Base-by-base conservation (phyloP, 2,113 vertebrate genomes). In the Trinectes maculatus region DNA sequence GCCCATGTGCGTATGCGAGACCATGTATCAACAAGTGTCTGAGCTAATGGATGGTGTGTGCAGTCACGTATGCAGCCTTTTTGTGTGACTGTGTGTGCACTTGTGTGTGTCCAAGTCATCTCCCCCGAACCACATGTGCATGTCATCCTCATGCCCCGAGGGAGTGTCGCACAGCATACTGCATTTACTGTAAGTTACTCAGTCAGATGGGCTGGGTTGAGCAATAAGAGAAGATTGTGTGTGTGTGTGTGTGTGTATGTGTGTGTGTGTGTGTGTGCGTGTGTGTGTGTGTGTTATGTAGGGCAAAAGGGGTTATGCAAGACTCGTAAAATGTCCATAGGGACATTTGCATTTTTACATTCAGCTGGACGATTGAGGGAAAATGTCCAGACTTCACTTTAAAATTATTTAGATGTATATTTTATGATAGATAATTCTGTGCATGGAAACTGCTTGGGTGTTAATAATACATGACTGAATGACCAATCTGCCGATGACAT, bases 161-260 rank as follows among this genome's bases (percentile, higher is more conserved):
- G 77, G 59, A 47, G 51, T 4, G 28, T 25, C 29, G 42, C 49
- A 39, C 59, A 54, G 63, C 69, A 76, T 39, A 63, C 29, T 51
- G 56, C 77, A 78, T 78, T 81, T 82, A 85, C 66, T 70, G 80
- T 70, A 79, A 46, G 71, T 84, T 56, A 75, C 42, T 5, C 5
- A 43, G 55, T 76, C 67, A 40, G 34, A 49, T 59, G 33, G 52
- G 15, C 43, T n/a, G 33, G 34, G 19, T 42, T 85, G 85, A 75
- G 68, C 79, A 83, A 79, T 61, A 62, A 70, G 40, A 72, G 12
- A 25, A 28, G 47, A 71, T 49, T 36, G 59, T 22, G 7, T 76
- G 31, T 49, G 47, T 22, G 53, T 11, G 16, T 19, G 8, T 16
- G 22, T 6, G 24, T 28, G 22, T 24, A 21, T 46, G 19, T 24